A percentile compares a stretch with the other conserved stretches of the same genome.
phyloP scores from a whole-genome alignment of 2,113 vertebrate genomes.

The Chaetops frenatus region DNA sequence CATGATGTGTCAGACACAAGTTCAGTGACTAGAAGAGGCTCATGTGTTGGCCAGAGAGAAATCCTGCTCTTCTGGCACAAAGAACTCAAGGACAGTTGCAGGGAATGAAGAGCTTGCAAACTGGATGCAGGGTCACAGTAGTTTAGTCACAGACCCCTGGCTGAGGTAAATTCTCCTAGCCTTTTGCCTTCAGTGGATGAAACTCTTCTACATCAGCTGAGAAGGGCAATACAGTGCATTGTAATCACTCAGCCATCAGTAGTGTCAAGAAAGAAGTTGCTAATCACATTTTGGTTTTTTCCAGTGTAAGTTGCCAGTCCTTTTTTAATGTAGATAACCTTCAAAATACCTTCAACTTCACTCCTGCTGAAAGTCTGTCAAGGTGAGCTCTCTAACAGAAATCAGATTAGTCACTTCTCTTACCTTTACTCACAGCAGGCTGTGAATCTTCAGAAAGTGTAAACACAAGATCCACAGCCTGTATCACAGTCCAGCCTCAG shows the following conservation, averaged over 20 bases:
- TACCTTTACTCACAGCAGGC: neutral
- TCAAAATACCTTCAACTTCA: slow-evolving; percentile 19
- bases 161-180: neutral
- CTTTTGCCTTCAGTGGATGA: neutral
- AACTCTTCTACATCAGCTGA: neutral
- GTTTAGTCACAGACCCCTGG: neutral
- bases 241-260: neutral
- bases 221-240: neutral
- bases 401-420: neutral
- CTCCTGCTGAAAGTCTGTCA: neutral
- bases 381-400: slow-evolving; percentile 16
- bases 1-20: neutral
- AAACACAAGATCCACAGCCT: neutral
- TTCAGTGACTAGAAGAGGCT: neutral
- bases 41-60: neutral
- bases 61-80: neutral
- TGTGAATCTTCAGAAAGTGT: neutral
- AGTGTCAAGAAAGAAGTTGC: slow-evolving; percentile 5
- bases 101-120: neutral
- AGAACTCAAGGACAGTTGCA: neutral
- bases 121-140: neutral
- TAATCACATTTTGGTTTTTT: slow-evolving; percentile 4
- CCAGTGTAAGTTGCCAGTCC: neutral
- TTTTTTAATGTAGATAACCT: slow-evolving; percentile 34
- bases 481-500: neutral